Base-by-base conservation (phyloP, 37 sponge, comb jelly and placozoan species). In the Eunapius fragilis region DNA sequence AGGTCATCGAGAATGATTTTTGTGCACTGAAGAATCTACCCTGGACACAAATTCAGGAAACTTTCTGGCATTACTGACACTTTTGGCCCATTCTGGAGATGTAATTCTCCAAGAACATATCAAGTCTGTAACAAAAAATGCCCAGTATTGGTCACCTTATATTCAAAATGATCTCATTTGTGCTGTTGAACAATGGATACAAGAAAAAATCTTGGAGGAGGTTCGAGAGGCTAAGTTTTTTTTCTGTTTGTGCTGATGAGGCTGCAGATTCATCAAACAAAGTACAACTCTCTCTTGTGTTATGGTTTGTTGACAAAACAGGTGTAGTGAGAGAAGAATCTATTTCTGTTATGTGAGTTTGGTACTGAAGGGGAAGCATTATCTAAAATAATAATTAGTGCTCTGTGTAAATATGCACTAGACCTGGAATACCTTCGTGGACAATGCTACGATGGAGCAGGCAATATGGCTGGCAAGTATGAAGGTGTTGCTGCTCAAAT, bases 171-270 rank as follows among this genome's bases (percentile, higher is more conserved):
- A 84, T 22, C 67, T 84, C 23, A 32, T 84, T 47, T 25, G 31
- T 19, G 41, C 68, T 26, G 23, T 27, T 80, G 37, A 76, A 19
- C 25, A 76, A 28, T 76, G 77, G 67, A 80, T 84, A 25, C 50
- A 27, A 48, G 28, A 84, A 22, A 9, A 27, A 3, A 79, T 84
- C 50, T 24, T 84, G 27, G 25, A 25, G 27, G 50, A 84, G 37
- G 77, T 79, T 17, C 47, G 75, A 71, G 41, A 68, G 19, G 83
- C 79, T 23, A 88, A 3, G 31, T 88, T 88, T 76, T 71, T 88
- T 88, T 75, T 77, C 89, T 68, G 70, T 82, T 69, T 70, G 70
- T 76, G 83, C 89, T 26, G 89, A 88, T 77, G 83, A 88, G 49
- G 83, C 79, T 49, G 72, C 84, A 26, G 84, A 82, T 72, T 73